A percentile compares a stretch with the other conserved stretches of the same genome.
These are phyloP conservation scores for Atrina japonica DNA, from an alignment of 2,888 invertebrate genomes.

Conservation along the genomic window DNA sequence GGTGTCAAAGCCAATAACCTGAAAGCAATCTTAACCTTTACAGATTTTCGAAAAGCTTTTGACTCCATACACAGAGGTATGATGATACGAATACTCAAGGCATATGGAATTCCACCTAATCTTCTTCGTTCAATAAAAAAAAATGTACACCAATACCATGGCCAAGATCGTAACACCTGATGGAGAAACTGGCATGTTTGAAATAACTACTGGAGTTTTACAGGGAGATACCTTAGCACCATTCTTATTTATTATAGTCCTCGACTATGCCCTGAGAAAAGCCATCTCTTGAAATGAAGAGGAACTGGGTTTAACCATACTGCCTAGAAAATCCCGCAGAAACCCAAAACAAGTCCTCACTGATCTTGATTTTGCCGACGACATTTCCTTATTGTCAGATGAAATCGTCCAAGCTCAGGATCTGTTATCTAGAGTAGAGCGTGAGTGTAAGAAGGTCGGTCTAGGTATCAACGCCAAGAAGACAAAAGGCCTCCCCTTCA, in stretches of 20 bases:
- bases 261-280: no score
- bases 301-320: slow-evolving; percentile 1
- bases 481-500: slow-evolving; percentile 7
- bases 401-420: no score
- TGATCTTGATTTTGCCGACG: slow-evolving; percentile 8
- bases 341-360: slow-evolving; percentile 3
- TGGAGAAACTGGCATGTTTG: slow-evolving; percentile 7
- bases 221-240: slow-evolving; percentile 1
- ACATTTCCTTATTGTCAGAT: slow-evolving; percentile 11
- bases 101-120: slow-evolving; percentile 6
- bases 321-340: slow-evolving; percentile 11
- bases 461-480: slow-evolving; percentile 12
- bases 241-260: no score
- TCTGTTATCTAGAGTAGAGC: no score
- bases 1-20: no score
- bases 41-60: no score
- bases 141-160: no score
- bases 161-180: no score
- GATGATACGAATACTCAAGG: slow-evolving; percentile 6
- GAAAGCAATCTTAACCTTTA: no score
- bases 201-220: slow-evolving; percentile 9
- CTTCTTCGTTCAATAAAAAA: slow-evolving; percentile 7
- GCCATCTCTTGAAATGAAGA: no score
- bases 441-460: no score
- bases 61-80: no score